Conservation (phyloP, 2,113 vertebrate species). For the Gallinago undulata region DNA sequence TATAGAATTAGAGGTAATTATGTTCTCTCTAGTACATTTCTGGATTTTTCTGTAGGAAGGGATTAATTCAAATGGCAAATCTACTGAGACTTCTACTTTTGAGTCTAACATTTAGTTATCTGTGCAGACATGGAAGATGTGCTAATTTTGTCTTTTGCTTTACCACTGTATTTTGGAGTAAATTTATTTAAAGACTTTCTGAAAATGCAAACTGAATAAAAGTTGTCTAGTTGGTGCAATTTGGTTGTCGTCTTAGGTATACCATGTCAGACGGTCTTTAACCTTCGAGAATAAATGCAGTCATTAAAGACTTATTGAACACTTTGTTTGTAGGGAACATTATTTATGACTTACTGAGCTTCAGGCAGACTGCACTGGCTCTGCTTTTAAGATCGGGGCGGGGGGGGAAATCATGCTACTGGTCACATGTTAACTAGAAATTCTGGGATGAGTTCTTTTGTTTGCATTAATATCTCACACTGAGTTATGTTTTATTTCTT, state of each 20-base stretch:
- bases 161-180: not conserved
- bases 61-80: not conserved
- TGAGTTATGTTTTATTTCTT: not conserved
- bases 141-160: not conserved
- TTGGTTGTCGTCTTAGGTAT: not conserved
- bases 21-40: not conserved
- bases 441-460: not conserved
- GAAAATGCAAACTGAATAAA: not conserved
- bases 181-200: not conserved
- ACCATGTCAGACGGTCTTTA: not conserved
- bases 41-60: not conserved
- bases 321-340: not conserved
- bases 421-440: not conserved
- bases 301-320: not conserved
- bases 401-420: not conserved
- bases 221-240: not conserved
- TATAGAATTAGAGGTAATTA: slow-evolving; percentile 89
- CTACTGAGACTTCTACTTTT: not conserved
- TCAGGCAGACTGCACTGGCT: not conserved
- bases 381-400: not conserved
- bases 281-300: not conserved
- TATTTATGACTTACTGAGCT: not conserved
- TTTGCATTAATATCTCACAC: not conserved
- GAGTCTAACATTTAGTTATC: not conserved
- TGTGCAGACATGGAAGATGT: not conserved